Evolutionary conservation across 1,140 invertebrate genomes (phyloP).

Genomic region (Plutomurus gul): DNA sequence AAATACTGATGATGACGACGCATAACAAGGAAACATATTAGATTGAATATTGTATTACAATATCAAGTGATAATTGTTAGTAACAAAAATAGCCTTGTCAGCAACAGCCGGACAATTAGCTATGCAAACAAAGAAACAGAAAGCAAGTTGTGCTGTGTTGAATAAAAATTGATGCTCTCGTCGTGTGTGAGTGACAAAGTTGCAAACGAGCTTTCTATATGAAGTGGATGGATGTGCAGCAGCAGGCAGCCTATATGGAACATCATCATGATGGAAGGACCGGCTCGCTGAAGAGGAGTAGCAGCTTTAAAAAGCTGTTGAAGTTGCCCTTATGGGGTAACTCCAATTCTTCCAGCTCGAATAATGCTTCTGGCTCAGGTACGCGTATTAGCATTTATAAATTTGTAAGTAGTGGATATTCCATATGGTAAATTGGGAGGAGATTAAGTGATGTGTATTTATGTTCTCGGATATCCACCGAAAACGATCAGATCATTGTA

Average conservation of each 20-base stretch:
- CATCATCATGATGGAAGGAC: conserved; percentile 55
- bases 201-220: conserved; percentile 22
- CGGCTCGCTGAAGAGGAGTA: conserved; percentile 61
- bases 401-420: no score
- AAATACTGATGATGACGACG: no score
- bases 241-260: conserved; percentile 55
- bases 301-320: conserved; percentile 66
- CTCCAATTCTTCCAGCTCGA: conserved; percentile 30
- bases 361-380: conserved; percentile 7
- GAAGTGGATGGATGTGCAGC: conserved; percentile 50
- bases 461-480: no score
- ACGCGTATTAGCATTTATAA: no score
- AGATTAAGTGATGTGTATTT: no score
- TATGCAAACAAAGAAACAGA: background rate
- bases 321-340: conserved; percentile 64
- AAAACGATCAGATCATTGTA: no score
- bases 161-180: conserved; percentile 8
- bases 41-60: no score
- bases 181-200: conserved; percentile 24
- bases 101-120: conserved; percentile 1
- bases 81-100: no score
- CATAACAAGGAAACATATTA: no score
- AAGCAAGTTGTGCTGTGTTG: background rate
- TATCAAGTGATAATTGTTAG: no score
- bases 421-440: no score